A percentile compares a stretch with the other conserved stretches of the same genome.
Conservation (phyloP, 1,140 invertebrate species). For the Heterodera carotae region DNA sequence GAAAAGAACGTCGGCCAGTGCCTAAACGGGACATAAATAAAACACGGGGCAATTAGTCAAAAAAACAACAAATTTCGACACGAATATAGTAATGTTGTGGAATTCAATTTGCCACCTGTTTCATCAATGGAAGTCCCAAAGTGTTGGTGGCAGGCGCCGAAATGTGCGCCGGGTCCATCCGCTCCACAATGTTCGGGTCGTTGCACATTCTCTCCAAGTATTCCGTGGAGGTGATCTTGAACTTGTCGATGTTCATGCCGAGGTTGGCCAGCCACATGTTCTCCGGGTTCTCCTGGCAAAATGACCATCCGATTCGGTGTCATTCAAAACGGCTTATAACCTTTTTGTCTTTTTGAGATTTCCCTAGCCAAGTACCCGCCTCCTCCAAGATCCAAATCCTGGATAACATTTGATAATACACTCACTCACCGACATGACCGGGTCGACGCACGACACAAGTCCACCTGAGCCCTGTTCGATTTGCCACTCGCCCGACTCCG, state of each 20-base stretch:
- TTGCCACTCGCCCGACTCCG: conserved; percentile 64
- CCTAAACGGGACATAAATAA: too few species aligned
- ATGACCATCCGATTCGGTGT: too few species aligned
- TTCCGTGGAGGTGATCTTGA: conserved; percentile 44
- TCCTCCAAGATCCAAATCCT: too few species aligned
- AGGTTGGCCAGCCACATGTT: conserved; percentile 65
- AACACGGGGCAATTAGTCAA: too few species aligned
- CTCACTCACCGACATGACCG: conserved; percentile 57
- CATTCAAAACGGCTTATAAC: too few species aligned
- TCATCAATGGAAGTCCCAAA: conserved; percentile 61
- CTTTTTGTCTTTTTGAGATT: too few species aligned
- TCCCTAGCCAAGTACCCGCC: too few species aligned
- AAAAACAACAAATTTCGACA: not conserved
- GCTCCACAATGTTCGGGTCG: conserved; percentile 11
- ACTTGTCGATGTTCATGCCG: conserved; percentile 62
- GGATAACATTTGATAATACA: not conserved
- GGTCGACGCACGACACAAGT: conserved; percentile 63
- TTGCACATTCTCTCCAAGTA: conserved; percentile 44
- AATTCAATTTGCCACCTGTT: conserved; percentile 34
- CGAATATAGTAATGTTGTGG: not conserved
- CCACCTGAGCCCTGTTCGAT: conserved; percentile 65
- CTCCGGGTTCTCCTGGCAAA: conserved; percentile 50
- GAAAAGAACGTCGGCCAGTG: conserved; percentile 65
- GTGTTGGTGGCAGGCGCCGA: conserved; percentile 63
- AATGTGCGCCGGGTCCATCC: conserved; percentile 22